A percentile compares a stretch with the other conserved stretches of the same genome.
These are phyloP conservation scores for Caenorhabditis angaria DNA, from an alignment of 2,888 invertebrate genomes.

Conservation along the genomic window DNA sequence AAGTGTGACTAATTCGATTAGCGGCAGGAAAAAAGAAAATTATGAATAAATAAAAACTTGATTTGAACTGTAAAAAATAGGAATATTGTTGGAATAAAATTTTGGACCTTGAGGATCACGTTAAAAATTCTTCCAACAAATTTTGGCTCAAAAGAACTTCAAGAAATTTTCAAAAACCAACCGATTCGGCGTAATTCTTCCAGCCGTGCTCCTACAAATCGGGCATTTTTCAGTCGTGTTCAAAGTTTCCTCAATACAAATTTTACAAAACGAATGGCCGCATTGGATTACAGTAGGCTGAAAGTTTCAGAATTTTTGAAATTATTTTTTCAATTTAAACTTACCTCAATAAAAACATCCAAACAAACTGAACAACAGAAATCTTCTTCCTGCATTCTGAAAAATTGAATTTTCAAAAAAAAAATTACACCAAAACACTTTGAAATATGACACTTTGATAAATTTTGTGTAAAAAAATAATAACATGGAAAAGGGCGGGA, in stretches of 20 bases:
- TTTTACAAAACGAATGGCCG: constrained; percentile 35
- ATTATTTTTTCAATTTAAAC: neutral
- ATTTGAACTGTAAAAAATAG: neutral
- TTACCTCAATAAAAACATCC: constrained; percentile 35
- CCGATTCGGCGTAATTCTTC: constrained; percentile 25
- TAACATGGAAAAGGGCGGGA: too few relatives aligned
- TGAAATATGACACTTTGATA: too few relatives aligned
- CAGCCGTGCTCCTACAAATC: constrained; percentile 19
- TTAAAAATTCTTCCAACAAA: neutral
- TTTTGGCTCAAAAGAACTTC: neutral
- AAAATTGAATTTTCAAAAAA: too few relatives aligned
- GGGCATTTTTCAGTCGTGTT: constrained; percentile 33
- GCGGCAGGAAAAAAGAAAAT: neutral
- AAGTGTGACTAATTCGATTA: neutral
- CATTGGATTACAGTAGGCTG: constrained; percentile 33
- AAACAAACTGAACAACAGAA: constrained; percentile 40
- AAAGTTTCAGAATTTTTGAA: constrained; percentile 2
- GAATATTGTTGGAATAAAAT: neutral
- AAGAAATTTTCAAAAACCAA: neutral
- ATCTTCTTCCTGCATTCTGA: constrained; percentile 36
- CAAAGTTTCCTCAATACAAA: constrained; percentile 35
- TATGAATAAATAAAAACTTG: neutral
- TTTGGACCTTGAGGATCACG: neutral
- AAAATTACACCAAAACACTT: too few relatives aligned
- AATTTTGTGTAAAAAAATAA: too few relatives aligned